These are phyloP conservation scores for Anoncus sp. DNA, from an alignment of 2,888 invertebrate genomes.

Conservation along the genomic window DNA sequence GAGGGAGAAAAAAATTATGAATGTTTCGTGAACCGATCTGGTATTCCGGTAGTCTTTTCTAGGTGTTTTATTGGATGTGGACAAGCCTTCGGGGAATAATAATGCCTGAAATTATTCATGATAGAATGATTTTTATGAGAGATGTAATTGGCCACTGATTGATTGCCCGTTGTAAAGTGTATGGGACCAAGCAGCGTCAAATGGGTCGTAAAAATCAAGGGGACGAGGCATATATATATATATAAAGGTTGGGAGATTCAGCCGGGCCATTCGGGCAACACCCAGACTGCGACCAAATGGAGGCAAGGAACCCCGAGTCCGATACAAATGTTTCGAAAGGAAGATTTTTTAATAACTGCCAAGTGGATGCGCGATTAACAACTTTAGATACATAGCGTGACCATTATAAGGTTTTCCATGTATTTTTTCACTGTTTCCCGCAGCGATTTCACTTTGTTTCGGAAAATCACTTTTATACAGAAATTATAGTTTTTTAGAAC, in stretches of 20 bases:
- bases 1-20: no score
- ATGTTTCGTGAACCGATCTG: no score
- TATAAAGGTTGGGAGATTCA: constrained; percentile 30
- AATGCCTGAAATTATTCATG: neutral
- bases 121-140: constrained; percentile 12
- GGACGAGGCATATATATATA: constrained; percentile 24
- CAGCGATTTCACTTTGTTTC: no score
- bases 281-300: constrained; percentile 55
- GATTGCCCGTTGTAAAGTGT: constrained; percentile 16
- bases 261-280: constrained; percentile 57
- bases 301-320: constrained; percentile 11
- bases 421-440: no score
- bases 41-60: no score
- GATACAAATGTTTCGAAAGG: neutral
- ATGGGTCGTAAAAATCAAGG: constrained; percentile 27
- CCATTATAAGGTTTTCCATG: no score
- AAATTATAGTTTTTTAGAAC: no score
- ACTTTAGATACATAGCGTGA: no score
- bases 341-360: neutral
- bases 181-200: constrained; percentile 4
- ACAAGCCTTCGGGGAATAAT: neutral
- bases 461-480: no score
- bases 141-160: constrained; percentile 11
- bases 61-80: neutral
- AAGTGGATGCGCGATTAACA: no score